Evolutionary conservation across 2,888 invertebrate genomes (phyloP).

Genomic region (Pheosia tremula): DNA sequence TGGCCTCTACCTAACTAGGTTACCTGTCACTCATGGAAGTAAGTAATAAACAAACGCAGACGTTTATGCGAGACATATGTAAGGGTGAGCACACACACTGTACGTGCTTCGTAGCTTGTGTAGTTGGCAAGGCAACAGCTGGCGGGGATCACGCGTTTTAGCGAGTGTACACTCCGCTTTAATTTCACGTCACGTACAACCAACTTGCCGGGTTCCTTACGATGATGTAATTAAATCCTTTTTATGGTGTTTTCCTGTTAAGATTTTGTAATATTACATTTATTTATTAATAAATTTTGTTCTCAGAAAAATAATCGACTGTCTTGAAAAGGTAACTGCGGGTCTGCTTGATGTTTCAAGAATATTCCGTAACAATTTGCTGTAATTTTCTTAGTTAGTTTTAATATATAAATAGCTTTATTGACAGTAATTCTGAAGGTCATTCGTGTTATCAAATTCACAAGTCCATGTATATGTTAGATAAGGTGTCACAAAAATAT

Average conservation of each 20-base stretch:
- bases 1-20: too few species aligned
- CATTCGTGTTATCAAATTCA: too few species aligned
- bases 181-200: background rate
- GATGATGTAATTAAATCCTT: constrained; percentile 2
- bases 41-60: background rate
- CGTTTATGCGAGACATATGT: background rate
- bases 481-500: too few species aligned
- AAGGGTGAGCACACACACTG: background rate
- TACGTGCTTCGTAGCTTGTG: constrained; percentile 1
- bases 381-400: too few species aligned
- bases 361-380: too few species aligned
- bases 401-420: too few species aligned
- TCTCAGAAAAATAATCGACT: background rate
- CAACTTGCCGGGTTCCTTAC: constrained; percentile 1
- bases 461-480: too few species aligned
- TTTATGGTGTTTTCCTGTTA: background rate
- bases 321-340: too few species aligned
- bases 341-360: too few species aligned
- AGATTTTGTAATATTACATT: background rate
- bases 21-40: too few species aligned
- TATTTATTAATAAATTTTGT: background rate
- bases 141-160: background rate
- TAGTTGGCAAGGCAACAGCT: background rate
- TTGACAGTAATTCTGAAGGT: too few species aligned
- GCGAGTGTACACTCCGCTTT: background rate